These are phyloP conservation scores for Drosophila arawakana DNA, from an alignment of 1,140 invertebrate species.

Conservation along the genomic window DNA sequence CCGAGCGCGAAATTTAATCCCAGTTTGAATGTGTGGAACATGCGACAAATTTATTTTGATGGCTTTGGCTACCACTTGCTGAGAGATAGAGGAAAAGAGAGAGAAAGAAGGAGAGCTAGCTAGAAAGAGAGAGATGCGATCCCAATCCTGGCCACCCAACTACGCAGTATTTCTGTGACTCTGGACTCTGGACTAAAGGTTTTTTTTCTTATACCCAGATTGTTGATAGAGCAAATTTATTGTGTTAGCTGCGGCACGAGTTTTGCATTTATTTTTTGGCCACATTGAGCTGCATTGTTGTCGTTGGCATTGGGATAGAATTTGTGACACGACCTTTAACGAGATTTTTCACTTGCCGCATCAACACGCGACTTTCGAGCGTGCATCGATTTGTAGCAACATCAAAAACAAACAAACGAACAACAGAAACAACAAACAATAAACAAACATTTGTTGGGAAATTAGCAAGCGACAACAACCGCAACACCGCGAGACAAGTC, in stretches of 20 bases:
- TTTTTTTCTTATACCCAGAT: constrained; percentile 39
- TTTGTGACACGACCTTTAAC: constrained; percentile 80
- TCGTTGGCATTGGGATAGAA: constrained; percentile 51
- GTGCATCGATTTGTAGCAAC: constrained; percentile 72
- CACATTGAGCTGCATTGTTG: constrained; percentile 50
- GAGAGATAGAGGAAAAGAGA: background rate
- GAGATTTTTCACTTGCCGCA: constrained; percentile 77
- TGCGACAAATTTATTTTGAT: constrained; percentile 74
- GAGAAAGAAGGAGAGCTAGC: background rate
- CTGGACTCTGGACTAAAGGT: background rate
- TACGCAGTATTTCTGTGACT: constrained; percentile 36
- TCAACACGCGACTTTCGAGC: constrained; percentile 77
- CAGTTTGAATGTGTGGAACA: constrained; percentile 13
- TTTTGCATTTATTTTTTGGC: constrained; percentile 49
- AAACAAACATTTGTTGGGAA: constrained; percentile 74
- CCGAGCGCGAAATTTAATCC: constrained; percentile 35
- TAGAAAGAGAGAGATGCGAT: constrained; percentile 3
- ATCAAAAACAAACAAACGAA: constrained; percentile 41
- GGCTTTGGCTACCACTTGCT: constrained; percentile 53
- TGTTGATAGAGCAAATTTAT: constrained; percentile 73
- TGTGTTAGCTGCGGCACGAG: constrained; percentile 70
- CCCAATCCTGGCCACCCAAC: constrained; percentile 54
- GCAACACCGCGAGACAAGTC: constrained; percentile 37
- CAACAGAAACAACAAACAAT: constrained; percentile 11
- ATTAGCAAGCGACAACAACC: constrained; percentile 66